Base-by-base conservation (phyloP, 2,797 vertebrate genomes). In the Argyrosomus regius region DNA sequence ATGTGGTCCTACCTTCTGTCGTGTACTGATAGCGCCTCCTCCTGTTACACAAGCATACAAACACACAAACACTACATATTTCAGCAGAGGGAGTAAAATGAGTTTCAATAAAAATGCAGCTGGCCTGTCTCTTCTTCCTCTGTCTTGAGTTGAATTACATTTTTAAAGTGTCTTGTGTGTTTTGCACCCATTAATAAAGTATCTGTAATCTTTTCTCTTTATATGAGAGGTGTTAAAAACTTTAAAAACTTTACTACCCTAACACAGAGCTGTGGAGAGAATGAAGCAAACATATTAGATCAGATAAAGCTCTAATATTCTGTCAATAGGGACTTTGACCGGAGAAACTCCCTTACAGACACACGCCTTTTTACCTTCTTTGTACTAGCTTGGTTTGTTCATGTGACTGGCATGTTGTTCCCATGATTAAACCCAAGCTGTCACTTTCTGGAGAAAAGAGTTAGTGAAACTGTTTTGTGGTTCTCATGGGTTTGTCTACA, bases 1-100 rank as follows among this genome's bases (percentile, higher is more conserved):
- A 78, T 3, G 54, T 22, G 43, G 28, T 41, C 22, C 8, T 22
- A 53, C 78, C 87, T 50, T 67, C 84, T 90, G 87, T 49, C 14
- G 17, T 52, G 67, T 6, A 71, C 78, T 88, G 87, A 91, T 90
- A 88, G 86, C 11, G 53, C 79, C 80, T 69, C 46, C 62, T 79
- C 60, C 68, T 63, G 54, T 75, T 73, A 14, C 39, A 64, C 28
- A 60, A 11, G 65, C 5, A 48, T 4, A 54, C 58, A 75, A n/a
- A 45, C 43, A 68, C 22, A 14, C 45, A 56, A 46, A 48, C 14
- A 67, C 48, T 3, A 22, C 6, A 48, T 13, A 22, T 41, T 16
- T 11, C 22, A 18, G 9, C 31, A 68, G 46, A 24, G 26, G 35
- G 14, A 28, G 12, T 43, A 3, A 6, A 43, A 67, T 31, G 31